Base-by-base conservation (phyloP, 1,140 invertebrate genomes). In the Marisa cornuarietis region DNA sequence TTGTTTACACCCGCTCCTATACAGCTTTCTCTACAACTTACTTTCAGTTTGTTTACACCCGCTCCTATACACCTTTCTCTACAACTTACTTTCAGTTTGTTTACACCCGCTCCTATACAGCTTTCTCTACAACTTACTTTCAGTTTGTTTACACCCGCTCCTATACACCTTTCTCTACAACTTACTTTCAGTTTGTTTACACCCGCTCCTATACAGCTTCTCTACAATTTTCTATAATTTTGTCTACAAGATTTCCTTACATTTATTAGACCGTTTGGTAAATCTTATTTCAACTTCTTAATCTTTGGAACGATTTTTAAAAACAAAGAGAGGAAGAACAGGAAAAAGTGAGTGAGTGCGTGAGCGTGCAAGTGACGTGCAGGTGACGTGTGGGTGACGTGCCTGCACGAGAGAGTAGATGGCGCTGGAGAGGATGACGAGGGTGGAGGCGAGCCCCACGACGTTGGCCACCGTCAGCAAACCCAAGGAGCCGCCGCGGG, bases 371-470 rank as follows among this genome's bases (percentile, higher is more conserved):
- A 22, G 7, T 54, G 16, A 18, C 6, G 13, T 54, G 52, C 13
- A n/a, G 14, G 71, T 24, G 20, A 42, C 31, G 31, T 16, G 20
- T 54, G 13, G 5, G 20, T n/a, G 71, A 75, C 20, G 16, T 22
- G 68, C 76, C 65, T 77, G 62, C 9, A 77, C 76, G 4, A 77
- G 68, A 22, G 16, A 22, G 51, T 52, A 52, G 65, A 77, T 77
- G 76, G 61, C 31, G 13, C 49, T 65, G 26, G 63, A 5, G 42
- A 77, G 65, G 65, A 77, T 63, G 22, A 77, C 20, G 0, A 54
- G 0, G 7, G 76, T 68, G 24, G 65, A n/a, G 20, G 22, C 49
- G 22, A 77, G 42, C 18, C 26, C 76, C 20, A 77, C 13, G 18
- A 77, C 11, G 63, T 26, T 68, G 49, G 65, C 14, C 14, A 51